Evolutionary conservation across 2,888 invertebrate species (phyloP), one percentile per base, ranked within the genome.

Genomic region (Acleris cristana): DNA sequence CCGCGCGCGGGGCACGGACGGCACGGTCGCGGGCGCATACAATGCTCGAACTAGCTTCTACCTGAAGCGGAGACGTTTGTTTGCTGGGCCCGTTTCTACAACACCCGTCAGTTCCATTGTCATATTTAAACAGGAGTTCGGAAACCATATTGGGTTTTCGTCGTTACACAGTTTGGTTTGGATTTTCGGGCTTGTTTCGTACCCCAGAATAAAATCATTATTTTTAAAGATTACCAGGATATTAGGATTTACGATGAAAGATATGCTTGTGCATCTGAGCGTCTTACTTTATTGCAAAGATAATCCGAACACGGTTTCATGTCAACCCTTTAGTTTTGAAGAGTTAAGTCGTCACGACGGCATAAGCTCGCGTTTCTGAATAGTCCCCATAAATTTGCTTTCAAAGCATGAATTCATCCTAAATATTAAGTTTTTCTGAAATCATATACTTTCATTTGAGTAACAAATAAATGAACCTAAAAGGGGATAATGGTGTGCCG

Each of bases 51-150:
- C 61, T 64, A 73, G 75, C 74, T 71, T 78, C 79, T 71, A 76
- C 82, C 88, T 81, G 84, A 86, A 89, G 88, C 89, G 88, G 87
- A 72, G 72, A 69, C 60, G 64, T 54, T 48, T 86, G 84, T 87
- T 87, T 86, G 77, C 81, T 66, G 73, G 78, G 58, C 67, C 66
- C 57, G 62, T 61, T 44, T 59, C 60, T 63, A 53, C 54, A 51
- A 57, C 62, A 60, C 23, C 65, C 65, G 53, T 40, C 58, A 63
- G 40, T 53, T 63, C 53, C 52, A 67, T 67, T 67, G 67, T 63
- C 67, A 67, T 67, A 49, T 67, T 67, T 63, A 57, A 67, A 67
- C 67, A 67, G 55, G 67, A 67, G 63, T 63, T 67, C 53, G 57
- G 64, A 63, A 57, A 54, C 63, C 63, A 58, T 58, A 63, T 63